A percentile compares a stretch with the other conserved stretches of the same genome.
Evolutionary conservation across 92 coral and sea anemone species (phyloP).

Genomic region (Anthopleura xanthogrammica): DNA sequence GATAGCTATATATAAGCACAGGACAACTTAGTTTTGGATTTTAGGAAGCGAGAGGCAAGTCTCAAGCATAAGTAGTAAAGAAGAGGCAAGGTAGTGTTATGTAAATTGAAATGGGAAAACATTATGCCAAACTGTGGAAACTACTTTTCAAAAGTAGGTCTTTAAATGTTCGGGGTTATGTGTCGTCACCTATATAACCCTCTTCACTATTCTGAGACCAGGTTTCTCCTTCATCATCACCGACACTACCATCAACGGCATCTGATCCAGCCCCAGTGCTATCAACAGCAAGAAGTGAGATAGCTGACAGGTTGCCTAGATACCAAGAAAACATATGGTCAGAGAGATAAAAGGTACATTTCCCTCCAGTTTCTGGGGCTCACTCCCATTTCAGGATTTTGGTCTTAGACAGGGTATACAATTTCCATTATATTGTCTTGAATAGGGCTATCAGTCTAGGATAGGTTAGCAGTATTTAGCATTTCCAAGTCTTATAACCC

Average conservation of each 20-base stretch:
- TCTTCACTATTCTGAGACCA: slow-evolving; percentile 88
- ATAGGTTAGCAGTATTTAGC: no score
- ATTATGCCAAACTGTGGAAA: background rate
- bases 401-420: no score
- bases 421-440: no score
- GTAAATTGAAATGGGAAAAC: background rate
- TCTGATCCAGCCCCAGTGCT: slow-evolving; percentile 49
- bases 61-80: no score
- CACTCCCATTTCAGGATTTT: no score
- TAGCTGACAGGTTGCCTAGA: slow-evolving; percentile 56
- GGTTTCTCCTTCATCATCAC: slow-evolving; percentile 91
- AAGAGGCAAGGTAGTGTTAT: background rate
- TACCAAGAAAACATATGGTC: background rate
- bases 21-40: no score
- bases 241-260: slow-evolving; percentile 66
- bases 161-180: slow-evolving; percentile 1
- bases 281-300: slow-evolving; percentile 54
- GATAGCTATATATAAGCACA: no score
- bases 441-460: no score
- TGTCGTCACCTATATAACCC: slow-evolving; percentile 54
- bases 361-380: no score
- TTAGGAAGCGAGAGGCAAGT: background rate
- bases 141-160: background rate
- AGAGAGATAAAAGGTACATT: background rate
- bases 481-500: no score